Evolutionary conservation across 2,888 invertebrate species (phyloP).

Genomic region (Polyommatus iphigenia): DNA sequence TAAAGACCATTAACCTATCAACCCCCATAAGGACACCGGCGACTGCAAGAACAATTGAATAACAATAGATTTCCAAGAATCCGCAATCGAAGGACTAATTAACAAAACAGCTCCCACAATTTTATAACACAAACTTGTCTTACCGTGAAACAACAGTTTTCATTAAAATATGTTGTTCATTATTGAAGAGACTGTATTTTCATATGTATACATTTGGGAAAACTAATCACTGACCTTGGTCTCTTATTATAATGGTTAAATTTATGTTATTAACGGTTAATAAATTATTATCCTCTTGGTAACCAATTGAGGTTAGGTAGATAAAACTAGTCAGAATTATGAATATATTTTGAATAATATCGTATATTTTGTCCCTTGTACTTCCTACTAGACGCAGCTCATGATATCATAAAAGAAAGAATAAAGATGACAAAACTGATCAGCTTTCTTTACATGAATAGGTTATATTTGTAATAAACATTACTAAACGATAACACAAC

Average conservation of each 20-base stretch:
- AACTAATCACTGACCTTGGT: not conserved
- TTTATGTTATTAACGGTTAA: not conserved
- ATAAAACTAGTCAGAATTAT: not conserved
- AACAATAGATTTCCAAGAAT: no score
- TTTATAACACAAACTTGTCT: no score
- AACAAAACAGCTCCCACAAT: no score
- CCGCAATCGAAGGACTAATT: no score
- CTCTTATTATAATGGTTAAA: not conserved
- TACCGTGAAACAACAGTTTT: no score
- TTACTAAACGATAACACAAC: not conserved
- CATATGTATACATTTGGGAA: not conserved
- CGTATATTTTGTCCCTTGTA: not conserved
- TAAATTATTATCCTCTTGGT: not conserved
- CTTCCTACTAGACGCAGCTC: not conserved
- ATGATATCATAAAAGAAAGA: not conserved
- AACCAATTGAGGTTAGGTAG: not conserved
- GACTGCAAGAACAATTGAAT: no score
- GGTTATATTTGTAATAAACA: constrained; percentile 15
- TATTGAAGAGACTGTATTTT: not conserved
- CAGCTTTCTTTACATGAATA: not conserved
- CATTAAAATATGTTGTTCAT: no score
- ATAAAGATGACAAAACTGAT: not conserved
- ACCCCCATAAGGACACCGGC: no score
- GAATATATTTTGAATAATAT: not conserved
- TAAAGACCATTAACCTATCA: no score